Evolutionary conservation across 2,113 vertebrate genomes (phyloP).

Genomic region (Hippocampus barbouri): DNA sequence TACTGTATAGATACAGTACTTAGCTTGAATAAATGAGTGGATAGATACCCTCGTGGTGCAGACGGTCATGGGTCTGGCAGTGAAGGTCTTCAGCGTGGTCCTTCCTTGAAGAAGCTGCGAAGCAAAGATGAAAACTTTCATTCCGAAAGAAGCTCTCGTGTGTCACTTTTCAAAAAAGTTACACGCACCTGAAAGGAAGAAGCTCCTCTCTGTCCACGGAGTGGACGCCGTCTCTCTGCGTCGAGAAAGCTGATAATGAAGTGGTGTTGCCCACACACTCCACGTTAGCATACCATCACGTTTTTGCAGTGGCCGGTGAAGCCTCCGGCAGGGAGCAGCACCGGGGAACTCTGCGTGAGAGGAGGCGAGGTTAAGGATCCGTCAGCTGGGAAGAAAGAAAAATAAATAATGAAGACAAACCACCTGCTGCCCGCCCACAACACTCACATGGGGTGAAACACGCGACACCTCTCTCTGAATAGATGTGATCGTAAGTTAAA

Average conservation of each 20-base stretch:
- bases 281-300: conserved; percentile 30
- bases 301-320: conserved; percentile 15
- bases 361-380: conserved; percentile 60
- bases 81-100: conserved; percentile 1
- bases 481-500: neutral
- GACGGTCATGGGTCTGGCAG: conserved; percentile 17
- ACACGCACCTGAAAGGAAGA: conserved; percentile 34
- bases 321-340: conserved; percentile 34
- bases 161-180: neutral
- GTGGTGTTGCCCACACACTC: conserved; percentile 40
- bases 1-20: neutral
- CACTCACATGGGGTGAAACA: neutral
- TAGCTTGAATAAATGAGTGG: neutral
- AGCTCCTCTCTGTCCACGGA: conserved; percentile 26
- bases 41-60: conserved; percentile 33
- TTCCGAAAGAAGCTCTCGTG: neutral
- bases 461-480: neutral
- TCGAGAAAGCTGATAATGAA: conserved; percentile 25
- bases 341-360: conserved; percentile 59
- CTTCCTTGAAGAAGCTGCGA: conserved; percentile 23
- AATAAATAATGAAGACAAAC: conserved; percentile 22
- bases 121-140: conserved; percentile 23
- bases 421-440: conserved; percentile 41
- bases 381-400: conserved; percentile 31
- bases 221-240: conserved; percentile 23